Base-by-base conservation (phyloP, 2,888 invertebrate species). In the Nemoura dubitans region DNA sequence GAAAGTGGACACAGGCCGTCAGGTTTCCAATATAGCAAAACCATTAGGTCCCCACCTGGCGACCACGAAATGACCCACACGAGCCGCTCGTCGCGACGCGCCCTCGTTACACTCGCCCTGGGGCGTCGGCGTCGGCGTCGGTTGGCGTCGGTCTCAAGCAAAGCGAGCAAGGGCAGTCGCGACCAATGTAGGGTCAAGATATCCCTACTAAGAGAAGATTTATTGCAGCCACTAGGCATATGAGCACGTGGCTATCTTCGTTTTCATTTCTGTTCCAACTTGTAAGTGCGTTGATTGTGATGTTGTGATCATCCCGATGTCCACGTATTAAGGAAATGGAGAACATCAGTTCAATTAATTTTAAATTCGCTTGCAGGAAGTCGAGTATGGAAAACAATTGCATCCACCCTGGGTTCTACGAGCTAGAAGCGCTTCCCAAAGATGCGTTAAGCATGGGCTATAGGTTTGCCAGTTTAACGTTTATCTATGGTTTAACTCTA, bases 1-100 rank as follows among this genome's bases (percentile, higher is more conserved):
- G 80, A 14, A 80, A 26, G 26, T n/a, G 14, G 26, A 36, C 36
- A 10, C 36, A 36, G 36, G 36, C 10, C 36, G 59, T 59, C 84
- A 59, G 76, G 59, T 84, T 84, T n/a, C 84, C 84, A 84, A 84
- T 84, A 84, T 84, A 84, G 84, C 59, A 84, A 59, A 84, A 84
- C 84, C 84, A 84, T 84, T 84, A 84, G 59, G 76, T 26, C 59
- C 76, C 10, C 84, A 84, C 83, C 83, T 83, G 83, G 59, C 28
- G 42, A 59, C 83, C 59, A 76, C 84, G 27, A n/a, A 59, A 28
- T 25, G 84, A 84, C 84, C 29, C 6, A 5, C 29, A 81, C 81
- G 27, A 29, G 10, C 27, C 27, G 27, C 21, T 28, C 78, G 26
- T 78, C 27, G 30, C 81, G 81, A 81, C 81, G 81, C 29, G 30